Base-by-base conservation (phyloP, 2,113 vertebrate genomes). In the Labeo rohita region DNA sequence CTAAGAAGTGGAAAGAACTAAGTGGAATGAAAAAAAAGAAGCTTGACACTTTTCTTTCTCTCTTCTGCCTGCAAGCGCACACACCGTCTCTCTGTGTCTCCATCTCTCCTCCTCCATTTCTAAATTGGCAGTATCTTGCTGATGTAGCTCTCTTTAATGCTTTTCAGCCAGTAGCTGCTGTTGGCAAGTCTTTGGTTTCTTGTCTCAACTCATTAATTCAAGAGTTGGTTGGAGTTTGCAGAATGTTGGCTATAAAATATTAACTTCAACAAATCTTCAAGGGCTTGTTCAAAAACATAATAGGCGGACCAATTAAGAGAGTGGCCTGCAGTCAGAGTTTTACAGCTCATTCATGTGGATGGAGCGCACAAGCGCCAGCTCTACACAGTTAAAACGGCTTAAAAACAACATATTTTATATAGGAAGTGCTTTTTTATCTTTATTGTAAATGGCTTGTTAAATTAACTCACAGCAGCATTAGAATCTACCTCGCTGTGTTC, bases 241-340 rank as follows among this genome's bases (percentile, higher is more conserved):
- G 92, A 93, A 93, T 85, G 91, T 90, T 85, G 86, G 91, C 88
- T 90, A 95, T 95, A 91, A 94, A 96, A 95, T 92, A 95, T 95
- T 93, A 93, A 95, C 93, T 92, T 94, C 92, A 91, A 96, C 94
- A 95, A 95, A 94, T 95, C 93, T 96, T 93, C 86, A 93, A 96
- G 95, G 95, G 92, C 92, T 91, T 91, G 93, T 94, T 93, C 81
- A 91, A 94, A 93, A 95, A 93, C 93, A 91, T 93, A 90, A 93
- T 92, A 95, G 94, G 93, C 94, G 93, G 94, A 96, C 92, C 94
- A 95, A 95, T 96, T 95, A 95, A 93, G 93, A 89, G 89, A 92
- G 89, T 83, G 84, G 94, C 93, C 93, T 70, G 86, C 81, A 91
- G 94, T 91, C 88, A 89, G 89, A 73, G 86, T 93, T 90, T 92